phyloP scores from a whole-genome alignment of 2,797 vertebrate species.

The Paguma larvata region DNA sequence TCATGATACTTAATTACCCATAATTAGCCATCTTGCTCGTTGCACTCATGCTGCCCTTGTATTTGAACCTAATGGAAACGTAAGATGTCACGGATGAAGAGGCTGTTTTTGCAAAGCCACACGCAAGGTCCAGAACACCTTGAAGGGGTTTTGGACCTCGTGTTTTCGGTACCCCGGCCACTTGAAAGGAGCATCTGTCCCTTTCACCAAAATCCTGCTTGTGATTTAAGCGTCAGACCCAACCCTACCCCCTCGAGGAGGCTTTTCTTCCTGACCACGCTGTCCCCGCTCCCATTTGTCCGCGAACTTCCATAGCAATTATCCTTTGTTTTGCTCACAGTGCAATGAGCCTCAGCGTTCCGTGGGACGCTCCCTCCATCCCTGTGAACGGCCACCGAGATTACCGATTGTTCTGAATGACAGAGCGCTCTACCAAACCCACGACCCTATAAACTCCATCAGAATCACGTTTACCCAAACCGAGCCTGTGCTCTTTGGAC shows the following conservation, averaged over 20 bases:
- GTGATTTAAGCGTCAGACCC: not conserved
- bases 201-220: not conserved
- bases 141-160: no score
- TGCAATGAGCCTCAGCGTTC: not conserved
- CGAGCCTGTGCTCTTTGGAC: not conserved
- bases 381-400: not conserved
- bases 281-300: not conserved
- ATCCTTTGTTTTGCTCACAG: no score
- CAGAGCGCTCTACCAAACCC: not conserved
- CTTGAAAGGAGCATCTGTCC: not conserved
- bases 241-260: not conserved
- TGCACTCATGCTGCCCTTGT: rapidly evolving
- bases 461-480: not conserved
- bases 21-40: not conserved
- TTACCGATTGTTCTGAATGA: not conserved
- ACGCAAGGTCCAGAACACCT: no score
- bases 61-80: not conserved
- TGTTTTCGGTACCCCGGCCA: not conserved
- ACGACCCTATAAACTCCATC: not conserved
- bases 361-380: rapidly evolving
- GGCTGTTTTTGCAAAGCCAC: not conserved
- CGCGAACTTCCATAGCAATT: not conserved
- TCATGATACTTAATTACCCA: not conserved
- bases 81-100: not conserved
- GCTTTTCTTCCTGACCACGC: not conserved